These are phyloP conservation scores for Bombus sylvicola DNA, from an alignment of 1,140 invertebrate species.

Conservation along the genomic window DNA sequence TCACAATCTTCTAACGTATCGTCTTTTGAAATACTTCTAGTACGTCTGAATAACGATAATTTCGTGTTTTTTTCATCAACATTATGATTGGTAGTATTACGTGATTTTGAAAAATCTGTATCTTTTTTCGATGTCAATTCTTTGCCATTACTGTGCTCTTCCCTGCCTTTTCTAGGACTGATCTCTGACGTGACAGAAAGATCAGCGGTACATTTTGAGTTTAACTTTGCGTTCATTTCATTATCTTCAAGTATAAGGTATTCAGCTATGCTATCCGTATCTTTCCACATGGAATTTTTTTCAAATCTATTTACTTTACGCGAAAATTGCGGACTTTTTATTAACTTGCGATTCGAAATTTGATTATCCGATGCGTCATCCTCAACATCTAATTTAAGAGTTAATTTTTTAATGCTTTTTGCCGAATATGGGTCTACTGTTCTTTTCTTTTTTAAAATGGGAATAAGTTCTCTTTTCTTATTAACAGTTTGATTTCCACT, in stretches of 20 bases:
- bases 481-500: slow-evolving; percentile 3
- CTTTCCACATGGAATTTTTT: slow-evolving; percentile 48
- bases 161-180: neutral
- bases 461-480: slow-evolving; percentile 67
- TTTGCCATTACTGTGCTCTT: slow-evolving; percentile 15
- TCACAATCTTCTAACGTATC: slow-evolving; percentile 81
- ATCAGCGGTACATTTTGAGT: neutral
- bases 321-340: slow-evolving; percentile 66
- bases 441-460: slow-evolving; percentile 70
- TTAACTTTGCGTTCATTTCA: slow-evolving; percentile 22
- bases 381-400: slow-evolving; percentile 59
- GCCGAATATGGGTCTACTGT: slow-evolving; percentile 16
- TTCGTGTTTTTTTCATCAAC: slow-evolving; percentile 57
- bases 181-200: neutral
- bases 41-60: slow-evolving; percentile 64
- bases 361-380: neutral
- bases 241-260: slow-evolving; percentile 76
- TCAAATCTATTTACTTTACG: slow-evolving; percentile 67
- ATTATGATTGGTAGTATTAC: slow-evolving; percentile 67
- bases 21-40: slow-evolving; percentile 69
- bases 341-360: neutral
- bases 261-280: slow-evolving; percentile 74
- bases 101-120: slow-evolving; percentile 67
- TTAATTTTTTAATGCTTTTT: slow-evolving; percentile 63
- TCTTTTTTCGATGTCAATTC: slow-evolving; percentile 63